Evolutionary conservation across 1,140 invertebrate genomes (phyloP).

Genomic region (Eriocheir sinensis): DNA sequence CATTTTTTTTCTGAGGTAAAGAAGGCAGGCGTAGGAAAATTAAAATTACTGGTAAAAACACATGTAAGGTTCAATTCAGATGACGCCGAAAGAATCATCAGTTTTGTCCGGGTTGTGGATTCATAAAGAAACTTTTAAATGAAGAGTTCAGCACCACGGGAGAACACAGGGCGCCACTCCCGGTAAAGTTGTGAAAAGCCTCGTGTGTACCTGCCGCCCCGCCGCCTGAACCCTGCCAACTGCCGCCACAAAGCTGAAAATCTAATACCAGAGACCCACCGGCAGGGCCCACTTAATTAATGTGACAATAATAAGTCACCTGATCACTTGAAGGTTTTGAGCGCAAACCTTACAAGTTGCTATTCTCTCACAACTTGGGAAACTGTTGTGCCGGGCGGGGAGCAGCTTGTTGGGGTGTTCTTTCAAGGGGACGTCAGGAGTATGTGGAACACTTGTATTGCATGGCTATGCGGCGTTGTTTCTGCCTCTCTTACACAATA

Average conservation of each 20-base stretch:
- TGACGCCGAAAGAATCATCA: background rate
- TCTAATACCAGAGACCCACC: background rate
- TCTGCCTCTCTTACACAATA: too few relatives aligned
- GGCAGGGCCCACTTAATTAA: slow-evolving; percentile 48
- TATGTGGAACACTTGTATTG: background rate
- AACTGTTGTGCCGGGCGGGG: background rate
- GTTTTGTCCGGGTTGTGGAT: too few relatives aligned
- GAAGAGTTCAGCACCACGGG: background rate
- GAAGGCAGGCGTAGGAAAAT: background rate
- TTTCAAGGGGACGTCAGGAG: background rate
- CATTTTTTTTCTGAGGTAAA: too few relatives aligned
- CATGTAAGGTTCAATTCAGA: background rate
- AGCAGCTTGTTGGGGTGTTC: background rate
- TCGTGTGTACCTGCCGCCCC: background rate
- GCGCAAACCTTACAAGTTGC: slow-evolving; percentile 61
- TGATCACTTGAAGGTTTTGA: slow-evolving; percentile 52
- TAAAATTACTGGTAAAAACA: background rate
- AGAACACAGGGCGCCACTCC: background rate
- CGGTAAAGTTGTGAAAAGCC: slow-evolving; percentile 15
- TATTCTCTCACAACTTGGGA: slow-evolving; percentile 31
- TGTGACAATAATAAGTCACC: slow-evolving; percentile 67
- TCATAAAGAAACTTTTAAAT: too few relatives aligned
- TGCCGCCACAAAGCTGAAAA: background rate
- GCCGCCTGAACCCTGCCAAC: background rate
- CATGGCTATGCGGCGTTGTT: background rate